Evolutionary conservation across 2,113 vertebrate genomes (phyloP), one percentile per base, ranked within the genome.

Genomic region (Silurus glanis): DNA sequence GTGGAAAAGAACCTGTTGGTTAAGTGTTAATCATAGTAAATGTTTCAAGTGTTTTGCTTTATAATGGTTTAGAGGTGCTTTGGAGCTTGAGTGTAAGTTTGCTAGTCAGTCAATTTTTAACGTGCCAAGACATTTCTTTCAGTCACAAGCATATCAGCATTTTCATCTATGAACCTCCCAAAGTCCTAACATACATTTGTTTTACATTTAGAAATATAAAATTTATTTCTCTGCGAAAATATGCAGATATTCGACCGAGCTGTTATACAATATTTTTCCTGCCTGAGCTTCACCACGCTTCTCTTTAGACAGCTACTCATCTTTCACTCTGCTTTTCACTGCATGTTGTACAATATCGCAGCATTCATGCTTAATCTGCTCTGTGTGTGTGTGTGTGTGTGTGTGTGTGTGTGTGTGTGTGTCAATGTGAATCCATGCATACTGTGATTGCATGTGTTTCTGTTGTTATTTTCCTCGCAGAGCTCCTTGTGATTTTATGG

Each of bases 401-500:
- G 79, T 51, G 72, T 37, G 64, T 75, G 75, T 75, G 49, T 72
- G 59, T 16, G 25, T 51, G 47, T 17, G 62, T 23, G 3, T 59
- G 56, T 16, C 19, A 45, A 8, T 71, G 28, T 55, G 53, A 25
- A 53, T 81, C 88, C 83, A 79, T 66, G 85, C 87, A 75, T 82
- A 59, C 69, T 90, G 87, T 91, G 88, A 82, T 86, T 88, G 83
- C 10, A 87, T 91, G 56, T 90, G 66, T 74, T 90, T 64, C 87
- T 58, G 85, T 86, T 85, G 85, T 89, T 85, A 80, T 89, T 81
- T 90, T 89, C 72, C 87, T 91, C 74, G 88, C 71, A 84, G 82
- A 91, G 85, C 89, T 51, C 90, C 85, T 90, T 87, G 87, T 94
- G 93, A 94, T 94, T 93, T 83, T 91, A 79, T 93, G 93, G 89